Evolutionary conservation across 1,140 invertebrate genomes (phyloP).

Genomic region (Platyscapa corneri): DNA sequence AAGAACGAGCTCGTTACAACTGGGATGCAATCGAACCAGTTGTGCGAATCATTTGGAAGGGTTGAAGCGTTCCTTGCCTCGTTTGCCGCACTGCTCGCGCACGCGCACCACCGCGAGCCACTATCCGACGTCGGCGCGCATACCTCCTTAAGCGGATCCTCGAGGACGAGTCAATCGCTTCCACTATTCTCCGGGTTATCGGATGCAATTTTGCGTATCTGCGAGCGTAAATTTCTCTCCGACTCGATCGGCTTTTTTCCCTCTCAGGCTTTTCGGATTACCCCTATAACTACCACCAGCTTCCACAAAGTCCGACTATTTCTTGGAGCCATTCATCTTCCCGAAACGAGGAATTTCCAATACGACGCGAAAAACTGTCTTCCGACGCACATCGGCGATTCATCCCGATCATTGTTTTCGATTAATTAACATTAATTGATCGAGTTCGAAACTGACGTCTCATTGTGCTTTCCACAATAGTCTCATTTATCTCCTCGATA

Average conservation of each 20-base stretch:
- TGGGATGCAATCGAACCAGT: not conserved
- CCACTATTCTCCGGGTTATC: slow-evolving; percentile 41
- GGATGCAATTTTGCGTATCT: slow-evolving; percentile 34
- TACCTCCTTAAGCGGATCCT: slow-evolving; percentile 21
- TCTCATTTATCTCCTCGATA: not conserved
- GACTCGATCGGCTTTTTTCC: not conserved
- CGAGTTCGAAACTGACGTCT: not conserved
- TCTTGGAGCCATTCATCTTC: not conserved
- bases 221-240: not conserved
- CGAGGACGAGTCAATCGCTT: slow-evolving; percentile 43
- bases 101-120: not conserved
- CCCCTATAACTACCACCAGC: not conserved
- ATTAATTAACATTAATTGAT: slow-evolving; percentile 3
- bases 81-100: slow-evolving; percentile 25
- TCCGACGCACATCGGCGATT: not conserved
- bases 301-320: not conserved
- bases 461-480: not conserved
- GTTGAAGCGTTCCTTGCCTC: not conserved
- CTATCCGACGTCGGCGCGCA: not conserved
- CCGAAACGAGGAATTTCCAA: not conserved
- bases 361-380: not conserved
- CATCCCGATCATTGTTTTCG: not conserved
- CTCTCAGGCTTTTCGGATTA: not conserved
- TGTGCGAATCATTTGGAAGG: slow-evolving; percentile 46
- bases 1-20: slow-evolving; percentile 42